Percentiles rank a stretch among this genome's conserved stretches.
phyloP scores from a whole-genome alignment of 30 jellyfish, hydroid and myxozoan species.

The Hydra vulgaris region DNA sequence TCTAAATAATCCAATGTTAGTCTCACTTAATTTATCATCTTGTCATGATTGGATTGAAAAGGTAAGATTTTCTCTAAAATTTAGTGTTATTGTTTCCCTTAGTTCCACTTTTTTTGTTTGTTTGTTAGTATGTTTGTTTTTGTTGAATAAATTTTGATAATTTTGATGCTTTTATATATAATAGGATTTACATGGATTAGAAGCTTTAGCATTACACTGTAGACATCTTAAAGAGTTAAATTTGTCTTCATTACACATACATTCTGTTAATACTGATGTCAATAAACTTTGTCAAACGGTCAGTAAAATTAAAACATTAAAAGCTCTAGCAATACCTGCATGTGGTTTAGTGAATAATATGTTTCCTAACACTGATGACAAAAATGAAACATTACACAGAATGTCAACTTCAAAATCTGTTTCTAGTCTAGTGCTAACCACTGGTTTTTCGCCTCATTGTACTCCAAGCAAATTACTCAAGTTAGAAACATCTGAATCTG shows the following conservation, averaged over 20 bases:
- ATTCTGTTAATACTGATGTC: constrained; percentile 19
- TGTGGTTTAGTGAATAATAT: constrained; percentile 52
- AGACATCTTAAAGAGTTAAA: constrained; percentile 44
- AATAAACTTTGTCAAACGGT: constrained; percentile 36
- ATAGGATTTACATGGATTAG: constrained; percentile 81
- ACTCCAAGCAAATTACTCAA: constrained; percentile 23
- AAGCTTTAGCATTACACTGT: constrained; percentile 48
- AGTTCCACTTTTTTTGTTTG: not conserved
- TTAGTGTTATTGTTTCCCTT: not conserved
- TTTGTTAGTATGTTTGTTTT: not conserved
- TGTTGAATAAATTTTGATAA: not conserved
- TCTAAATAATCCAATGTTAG: constrained; percentile 43
- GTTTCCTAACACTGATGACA: constrained; percentile 2
- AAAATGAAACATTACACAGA: constrained; percentile 3
- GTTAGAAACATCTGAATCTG: constrained; percentile 1
- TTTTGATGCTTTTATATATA: not conserved
- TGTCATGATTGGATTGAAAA: constrained; percentile 90
- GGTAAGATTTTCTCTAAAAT: constrained; percentile 26
- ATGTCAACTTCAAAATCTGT: not conserved
- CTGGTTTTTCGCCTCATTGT: not conserved
- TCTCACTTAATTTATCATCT: constrained; percentile 42
- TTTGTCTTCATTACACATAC: constrained; percentile 68
- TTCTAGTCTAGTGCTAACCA: not conserved
- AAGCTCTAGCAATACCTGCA: constrained; percentile 60
- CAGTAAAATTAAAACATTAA: constrained; percentile 35